Conservation (phyloP, 2,888 invertebrate genomes). For the Zaprionus bogoriensis region DNA sequence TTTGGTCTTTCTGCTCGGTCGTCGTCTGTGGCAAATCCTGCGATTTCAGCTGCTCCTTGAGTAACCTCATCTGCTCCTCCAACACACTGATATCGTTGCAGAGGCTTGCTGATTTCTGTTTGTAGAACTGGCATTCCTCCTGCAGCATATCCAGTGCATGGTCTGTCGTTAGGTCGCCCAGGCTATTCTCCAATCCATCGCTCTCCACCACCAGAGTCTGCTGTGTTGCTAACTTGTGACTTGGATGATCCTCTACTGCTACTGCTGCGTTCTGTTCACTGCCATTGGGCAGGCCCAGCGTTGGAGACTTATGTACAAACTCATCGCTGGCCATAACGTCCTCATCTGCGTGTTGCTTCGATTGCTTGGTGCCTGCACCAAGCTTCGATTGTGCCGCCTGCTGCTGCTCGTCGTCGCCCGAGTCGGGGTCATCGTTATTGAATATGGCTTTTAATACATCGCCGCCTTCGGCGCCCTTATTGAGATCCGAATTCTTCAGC, state of each 20-base stretch:
- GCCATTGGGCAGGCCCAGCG: slow-evolving; percentile 29
- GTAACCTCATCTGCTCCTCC: slow-evolving; percentile 59
- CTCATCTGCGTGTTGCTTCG: slow-evolving; percentile 9
- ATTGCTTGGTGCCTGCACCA: slow-evolving; percentile 16
- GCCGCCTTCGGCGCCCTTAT: slow-evolving; percentile 78
- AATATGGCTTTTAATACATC: slow-evolving; percentile 82
- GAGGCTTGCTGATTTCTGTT: slow-evolving; percentile 61
- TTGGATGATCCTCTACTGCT: slow-evolving; percentile 28
- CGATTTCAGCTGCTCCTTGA: slow-evolving; percentile 46
- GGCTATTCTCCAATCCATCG: not conserved
- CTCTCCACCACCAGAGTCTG: slow-evolving; percentile 34
- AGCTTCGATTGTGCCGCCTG: slow-evolving; percentile 7
- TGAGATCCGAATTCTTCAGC: slow-evolving; percentile 82
- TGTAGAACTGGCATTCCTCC: slow-evolving; percentile 73
- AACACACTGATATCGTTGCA: slow-evolving; percentile 55
- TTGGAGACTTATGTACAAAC: slow-evolving; percentile 45
- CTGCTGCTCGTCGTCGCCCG: slow-evolving; percentile 58
- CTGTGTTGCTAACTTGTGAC: slow-evolving; percentile 45
- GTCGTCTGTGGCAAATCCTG: too few species aligned
- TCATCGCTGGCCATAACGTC: slow-evolving; percentile 42
- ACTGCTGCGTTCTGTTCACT: slow-evolving; percentile 26
- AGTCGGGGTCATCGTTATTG: slow-evolving; percentile 67
- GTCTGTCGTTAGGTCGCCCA: slow-evolving; percentile 31
- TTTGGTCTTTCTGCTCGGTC: slow-evolving; percentile 1
- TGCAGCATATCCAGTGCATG: slow-evolving; percentile 77